phyloP scores from a whole-genome alignment of 2,888 invertebrate genomes.

The Mythimna impura region DNA sequence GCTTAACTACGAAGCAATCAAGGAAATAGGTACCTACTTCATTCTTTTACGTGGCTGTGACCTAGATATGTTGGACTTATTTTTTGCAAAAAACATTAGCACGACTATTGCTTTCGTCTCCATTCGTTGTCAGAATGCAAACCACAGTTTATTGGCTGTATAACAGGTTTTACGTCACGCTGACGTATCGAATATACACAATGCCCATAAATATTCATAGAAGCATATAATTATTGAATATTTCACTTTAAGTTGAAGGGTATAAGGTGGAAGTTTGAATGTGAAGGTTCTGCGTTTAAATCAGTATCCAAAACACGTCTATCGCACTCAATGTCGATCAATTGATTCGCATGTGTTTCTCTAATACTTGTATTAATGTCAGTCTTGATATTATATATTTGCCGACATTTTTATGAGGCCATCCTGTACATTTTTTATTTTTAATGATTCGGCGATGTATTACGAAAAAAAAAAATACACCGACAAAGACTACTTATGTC shows the following conservation, averaged over 20 bases:
- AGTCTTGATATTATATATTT: slow-evolving; percentile 22
- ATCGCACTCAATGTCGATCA: slow-evolving; percentile 66
- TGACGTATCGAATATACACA: slow-evolving; percentile 56
- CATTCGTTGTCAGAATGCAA: slow-evolving; percentile 35
- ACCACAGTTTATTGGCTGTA: slow-evolving; percentile 48
- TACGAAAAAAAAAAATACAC: too few relatives aligned
- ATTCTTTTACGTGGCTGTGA: not conserved
- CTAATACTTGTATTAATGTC: slow-evolving; percentile 35
- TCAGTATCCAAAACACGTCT: slow-evolving; percentile 66
- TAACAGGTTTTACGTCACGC: slow-evolving; percentile 61
- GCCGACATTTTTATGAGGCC: not conserved
- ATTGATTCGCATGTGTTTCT: slow-evolving; percentile 51
- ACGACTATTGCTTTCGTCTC: slow-evolving; percentile 26
- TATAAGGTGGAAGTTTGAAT: slow-evolving; percentile 50
- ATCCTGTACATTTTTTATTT: not conserved
- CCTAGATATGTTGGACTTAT: slow-evolving; percentile 2
- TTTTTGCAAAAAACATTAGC: slow-evolving; percentile 27
- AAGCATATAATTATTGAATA: slow-evolving; percentile 15
- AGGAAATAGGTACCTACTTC: not conserved
- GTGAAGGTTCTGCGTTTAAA: slow-evolving; percentile 37
- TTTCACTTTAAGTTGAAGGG: slow-evolving; percentile 33
- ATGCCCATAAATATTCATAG: slow-evolving; percentile 60
- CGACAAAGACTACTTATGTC: too few relatives aligned
- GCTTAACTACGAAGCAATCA: not conserved
- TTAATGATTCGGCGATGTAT: not conserved